A percentile compares a stretch with the other conserved stretches of the same genome.
Conservation (phyloP, 2,797 vertebrate species). For the Muscicapa striata region DNA sequence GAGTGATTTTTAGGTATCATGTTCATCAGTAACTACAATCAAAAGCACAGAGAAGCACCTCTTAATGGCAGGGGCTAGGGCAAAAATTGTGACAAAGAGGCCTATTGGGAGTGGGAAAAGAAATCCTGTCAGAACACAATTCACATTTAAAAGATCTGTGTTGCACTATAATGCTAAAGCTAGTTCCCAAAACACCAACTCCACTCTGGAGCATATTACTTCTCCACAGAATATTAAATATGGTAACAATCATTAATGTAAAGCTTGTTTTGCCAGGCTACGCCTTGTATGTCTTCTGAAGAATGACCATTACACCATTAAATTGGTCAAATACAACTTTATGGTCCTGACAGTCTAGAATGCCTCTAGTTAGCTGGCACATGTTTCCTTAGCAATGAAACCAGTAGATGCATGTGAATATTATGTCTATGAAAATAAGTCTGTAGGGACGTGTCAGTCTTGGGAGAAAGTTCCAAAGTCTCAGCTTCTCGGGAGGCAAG, state of each 20-base stretch:
- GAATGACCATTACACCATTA: not conserved
- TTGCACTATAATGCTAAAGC: not conserved
- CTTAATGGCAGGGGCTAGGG: not conserved
- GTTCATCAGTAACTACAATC: not conserved
- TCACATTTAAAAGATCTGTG: not conserved
- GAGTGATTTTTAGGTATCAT: not conserved
- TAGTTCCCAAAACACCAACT: not conserved
- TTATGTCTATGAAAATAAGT: not conserved
- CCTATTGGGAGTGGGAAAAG: not conserved
- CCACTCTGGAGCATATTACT: not conserved
- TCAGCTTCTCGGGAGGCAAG: not conserved
- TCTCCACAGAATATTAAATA: not conserved
- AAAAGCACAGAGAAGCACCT: not conserved
- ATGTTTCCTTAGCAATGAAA: not conserved
- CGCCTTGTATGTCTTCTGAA: not conserved
- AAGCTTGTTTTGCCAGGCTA: not conserved
- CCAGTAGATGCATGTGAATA: not conserved
- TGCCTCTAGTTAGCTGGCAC: not conserved
- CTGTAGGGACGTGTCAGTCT: not conserved
- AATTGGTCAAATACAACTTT: not conserved
- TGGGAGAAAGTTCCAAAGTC: not conserved
- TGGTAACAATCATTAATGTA: not conserved
- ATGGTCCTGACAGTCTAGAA: not conserved
- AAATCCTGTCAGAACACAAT: not conserved
- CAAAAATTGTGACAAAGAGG: not conserved